Conservation (phyloP, 2,888 invertebrate genomes). For the Deilephila porcellus region DNA sequence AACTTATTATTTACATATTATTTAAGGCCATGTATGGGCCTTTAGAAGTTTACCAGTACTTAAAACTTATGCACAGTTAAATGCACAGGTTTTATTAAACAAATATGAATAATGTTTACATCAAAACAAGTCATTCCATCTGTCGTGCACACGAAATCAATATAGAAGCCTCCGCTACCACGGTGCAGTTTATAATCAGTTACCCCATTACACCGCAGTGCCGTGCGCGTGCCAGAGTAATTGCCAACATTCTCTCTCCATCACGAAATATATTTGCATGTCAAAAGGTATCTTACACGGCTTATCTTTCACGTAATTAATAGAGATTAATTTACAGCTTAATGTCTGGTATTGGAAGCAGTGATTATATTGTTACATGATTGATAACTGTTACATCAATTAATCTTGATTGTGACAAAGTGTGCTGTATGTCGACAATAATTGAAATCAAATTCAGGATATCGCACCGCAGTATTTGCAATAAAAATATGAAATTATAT, state of each 20-base stretch:
- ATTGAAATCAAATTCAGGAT: neutral
- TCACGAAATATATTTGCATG: constrained; percentile 11
- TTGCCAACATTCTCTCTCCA: neutral
- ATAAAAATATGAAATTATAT: no score
- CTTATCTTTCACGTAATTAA: constrained; percentile 23
- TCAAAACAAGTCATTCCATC: neutral
- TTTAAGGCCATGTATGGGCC: no score
- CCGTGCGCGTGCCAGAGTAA: neutral
- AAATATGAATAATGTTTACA: neutral
- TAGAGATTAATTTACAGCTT: neutral
- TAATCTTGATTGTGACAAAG: constrained; percentile 11
- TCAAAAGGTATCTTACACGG: neutral
- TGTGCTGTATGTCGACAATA: neutral
- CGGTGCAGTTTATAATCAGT: constrained; percentile 2
- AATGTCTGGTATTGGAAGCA: neutral
- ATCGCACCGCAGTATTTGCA: no score
- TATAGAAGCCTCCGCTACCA: neutral
- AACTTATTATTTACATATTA: no score
- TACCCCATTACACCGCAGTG: neutral
- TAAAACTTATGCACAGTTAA: no score
- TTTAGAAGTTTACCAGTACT: no score
- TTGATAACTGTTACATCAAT: neutral
- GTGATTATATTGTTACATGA: constrained; percentile 6
- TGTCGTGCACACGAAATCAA: neutral
- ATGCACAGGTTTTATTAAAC: no score